Percentiles rank a stretch among this genome's conserved stretches.
phyloP scores from a whole-genome alignment of 2,797 vertebrate genomes.

The Odontamblyopus lacepedii region DNA sequence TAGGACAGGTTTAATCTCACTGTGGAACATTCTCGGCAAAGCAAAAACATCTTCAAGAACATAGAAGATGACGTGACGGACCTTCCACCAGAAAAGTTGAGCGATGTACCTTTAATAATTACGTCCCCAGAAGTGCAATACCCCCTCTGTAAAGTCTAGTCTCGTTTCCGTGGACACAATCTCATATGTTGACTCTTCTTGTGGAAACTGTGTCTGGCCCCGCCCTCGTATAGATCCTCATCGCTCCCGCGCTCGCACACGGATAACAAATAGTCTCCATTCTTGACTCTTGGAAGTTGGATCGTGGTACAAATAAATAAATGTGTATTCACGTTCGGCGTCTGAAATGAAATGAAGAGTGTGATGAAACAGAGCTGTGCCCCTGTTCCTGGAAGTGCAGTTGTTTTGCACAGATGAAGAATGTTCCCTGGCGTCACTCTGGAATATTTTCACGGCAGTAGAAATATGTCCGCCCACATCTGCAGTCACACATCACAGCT shows the following conservation, averaged over 20 bases:
- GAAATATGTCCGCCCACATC: not conserved
- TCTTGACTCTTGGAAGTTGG: not conserved
- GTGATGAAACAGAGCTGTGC: not conserved
- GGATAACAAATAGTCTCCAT: not conserved
- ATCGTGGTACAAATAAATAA: conserved; percentile 2
- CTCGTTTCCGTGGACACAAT: too few species aligned
- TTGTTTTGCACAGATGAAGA: conserved; percentile 9
- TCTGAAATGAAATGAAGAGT: conserved; percentile 1
- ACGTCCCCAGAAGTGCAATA: too few species aligned
- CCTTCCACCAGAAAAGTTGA: too few species aligned
- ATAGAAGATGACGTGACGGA: too few species aligned
- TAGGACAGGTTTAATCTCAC: too few species aligned
- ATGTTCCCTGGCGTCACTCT: not conserved
- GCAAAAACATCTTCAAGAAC: too few species aligned
- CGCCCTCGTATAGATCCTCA: too few species aligned
- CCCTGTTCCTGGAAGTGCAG: not conserved
- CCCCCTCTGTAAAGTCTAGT: too few species aligned
- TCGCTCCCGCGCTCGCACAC: not conserved
- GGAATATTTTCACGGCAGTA: not conserved
- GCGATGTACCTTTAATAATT: too few species aligned
- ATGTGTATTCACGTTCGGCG: conserved; percentile 1
- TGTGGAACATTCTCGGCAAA: too few species aligned
- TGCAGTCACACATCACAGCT: conserved; percentile 5
- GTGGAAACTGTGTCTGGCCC: too few species aligned
- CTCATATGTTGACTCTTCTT: too few species aligned